Evolutionary conservation across 2,888 invertebrate genomes (phyloP).

Genomic region (Troides oblongomaculatus): DNA sequence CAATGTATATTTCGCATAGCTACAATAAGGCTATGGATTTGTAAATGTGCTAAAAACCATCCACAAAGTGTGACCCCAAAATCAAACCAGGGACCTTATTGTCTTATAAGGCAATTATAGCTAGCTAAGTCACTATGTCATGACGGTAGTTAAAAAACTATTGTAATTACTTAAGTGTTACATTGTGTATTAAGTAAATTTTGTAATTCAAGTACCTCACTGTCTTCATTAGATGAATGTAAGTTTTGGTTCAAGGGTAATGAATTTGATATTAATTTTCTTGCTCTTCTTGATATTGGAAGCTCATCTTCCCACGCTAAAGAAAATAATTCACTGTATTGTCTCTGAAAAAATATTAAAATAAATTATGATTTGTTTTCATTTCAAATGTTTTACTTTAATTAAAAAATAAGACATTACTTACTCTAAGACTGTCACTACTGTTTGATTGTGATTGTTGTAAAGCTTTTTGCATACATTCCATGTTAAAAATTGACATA

Average conservation of each 20-base stretch:
- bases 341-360: constrained; percentile 80
- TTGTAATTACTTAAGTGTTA: too few relatives aligned
- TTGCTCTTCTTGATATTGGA: constrained; percentile 81
- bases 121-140: too few relatives aligned
- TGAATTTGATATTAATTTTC: constrained; percentile 81
- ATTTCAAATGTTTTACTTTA: background rate
- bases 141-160: too few relatives aligned
- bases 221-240: constrained; percentile 88
- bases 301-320: constrained; percentile 94
- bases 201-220: constrained; percentile 77
- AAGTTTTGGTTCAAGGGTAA: constrained; percentile 79
- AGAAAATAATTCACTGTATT: constrained; percentile 93
- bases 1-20: too few relatives aligned
- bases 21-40: too few relatives aligned
- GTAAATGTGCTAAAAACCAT: too few relatives aligned
- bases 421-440: constrained; percentile 90
- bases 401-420: constrained; percentile 16
- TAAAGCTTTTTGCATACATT: constrained; percentile 94
- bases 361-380: background rate
- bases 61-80: too few relatives aligned
- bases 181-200: background rate
- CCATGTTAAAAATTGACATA: constrained; percentile 91
- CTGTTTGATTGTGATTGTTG: constrained; percentile 93
- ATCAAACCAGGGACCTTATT: too few relatives aligned
- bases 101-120: too few relatives aligned